Base-by-base conservation (phyloP, 2,797 vertebrate species). In the Odontamblyopus rebecca region DNA sequence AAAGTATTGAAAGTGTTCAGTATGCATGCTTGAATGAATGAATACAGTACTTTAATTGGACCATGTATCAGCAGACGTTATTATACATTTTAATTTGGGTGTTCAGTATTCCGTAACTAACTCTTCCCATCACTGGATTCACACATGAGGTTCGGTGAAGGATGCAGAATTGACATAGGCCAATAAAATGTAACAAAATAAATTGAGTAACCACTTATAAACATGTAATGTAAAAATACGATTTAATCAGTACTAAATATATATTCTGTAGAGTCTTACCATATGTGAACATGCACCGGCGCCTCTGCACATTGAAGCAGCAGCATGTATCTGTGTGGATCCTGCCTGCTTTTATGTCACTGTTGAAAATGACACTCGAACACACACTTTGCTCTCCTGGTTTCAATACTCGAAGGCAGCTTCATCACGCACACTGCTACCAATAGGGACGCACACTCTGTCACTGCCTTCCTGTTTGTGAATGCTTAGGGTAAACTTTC, bases 381-480 rank as follows among this genome's bases (percentile, higher is more conserved):
- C 78, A 69, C 32, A 68, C 75, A 68, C 72, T 86, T 59, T 78
- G 84, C 80, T 79, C 88, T 82, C 76, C 83, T 87, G 86, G 83
- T 70, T 73, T 69, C 80, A 83, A 65, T 51, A 74, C 73, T n/a
- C 23, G 61, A 73, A 82, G 86, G 89, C 88, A 86, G 87, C 85
- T 82, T 90, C 88, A 90, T 88, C 87, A 5, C 73, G 69, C 74
- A 82, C 77, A 80, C 38, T 70, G 70, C 82, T 83, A 84, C 85
- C 82, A 89, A 88, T 88, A 72, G 73, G 77, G 81, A 83, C 86
- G 81, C 64, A 44, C 61, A 29, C 68, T 48, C 38, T 62, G 62
- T 73, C 29, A 70, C 60, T 82, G 89, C 87, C 93, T 97, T 96
- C 96, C 96, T 96, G 95, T 97, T 96, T 95, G 94, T 92, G 90